Evolutionary conservation across 2,113 vertebrate genomes (phyloP), one percentile per base, ranked within the genome.

Genomic region (Columba janthina): DNA sequence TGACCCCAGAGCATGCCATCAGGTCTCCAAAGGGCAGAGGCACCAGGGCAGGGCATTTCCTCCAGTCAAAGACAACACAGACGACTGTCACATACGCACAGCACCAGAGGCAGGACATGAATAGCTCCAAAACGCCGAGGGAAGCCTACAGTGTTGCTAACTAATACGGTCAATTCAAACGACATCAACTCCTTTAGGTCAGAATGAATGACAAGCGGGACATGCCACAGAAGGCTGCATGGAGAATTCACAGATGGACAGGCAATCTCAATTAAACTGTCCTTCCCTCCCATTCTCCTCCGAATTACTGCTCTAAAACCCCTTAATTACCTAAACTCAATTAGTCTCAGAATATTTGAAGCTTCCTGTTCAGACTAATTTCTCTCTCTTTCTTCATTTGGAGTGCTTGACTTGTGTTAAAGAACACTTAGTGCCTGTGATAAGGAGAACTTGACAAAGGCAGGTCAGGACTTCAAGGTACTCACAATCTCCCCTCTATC

Each of bases 281-380:
- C 92, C 86, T 95, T 89, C 70, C 84, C 67, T 92, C 78, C 73
- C 61, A 72, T 91, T 96, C 84, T 93, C 80, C 91, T 94, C 80
- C 83, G 94, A 96, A 92, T 93, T 88, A 94, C 77, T 87, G 92
- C 92, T 93, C 70, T 89, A 94, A 91, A 95, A 42, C 67, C 86
- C 90, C 58, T 48, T 96, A 86, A 90, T 93, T 96, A 91, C 73
- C 92, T 85, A 96, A 96, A 93, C 86, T 95, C 90, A 97, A 95
- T 94, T 94, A 96, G 96, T 88, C 87, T 93, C 81, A 38, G 92
- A 95, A 89, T 65, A 88, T 84, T 93, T 89, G 78, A 97, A 96
- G 77, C 74, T 96, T 97, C 97, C 93, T 92, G 61, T 82, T 95
- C 89, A 94, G 80, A 67, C 57, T 83, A 91, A 77, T 96, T 93